Evolutionary conservation across 2,113 vertebrate species (phyloP).

Genomic region (Eulemur macaco): DNA sequence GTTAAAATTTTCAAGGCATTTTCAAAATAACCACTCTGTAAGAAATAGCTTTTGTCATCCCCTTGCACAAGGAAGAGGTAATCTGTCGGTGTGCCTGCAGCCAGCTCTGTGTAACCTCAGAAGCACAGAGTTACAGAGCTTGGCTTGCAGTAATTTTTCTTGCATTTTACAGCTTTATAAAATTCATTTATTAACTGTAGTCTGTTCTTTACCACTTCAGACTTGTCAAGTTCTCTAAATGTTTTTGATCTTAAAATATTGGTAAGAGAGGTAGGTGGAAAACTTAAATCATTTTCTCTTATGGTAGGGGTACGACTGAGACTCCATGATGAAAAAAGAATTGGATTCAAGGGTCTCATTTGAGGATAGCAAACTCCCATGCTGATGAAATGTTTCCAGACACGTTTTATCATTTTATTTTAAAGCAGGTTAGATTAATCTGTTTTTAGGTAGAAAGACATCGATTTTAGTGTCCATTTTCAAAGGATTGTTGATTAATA

Average conservation of each 20-base stretch:
- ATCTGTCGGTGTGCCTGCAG: rapidly evolving
- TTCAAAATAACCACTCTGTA: background rate
- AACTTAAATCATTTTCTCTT: background rate
- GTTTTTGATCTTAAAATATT: background rate
- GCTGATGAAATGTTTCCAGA: background rate
- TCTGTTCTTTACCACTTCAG: background rate
- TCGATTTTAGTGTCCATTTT: background rate
- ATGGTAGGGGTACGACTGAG: background rate
- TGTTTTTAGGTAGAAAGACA: background rate
- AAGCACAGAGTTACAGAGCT: background rate
- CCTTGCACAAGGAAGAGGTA: background rate
- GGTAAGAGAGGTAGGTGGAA: background rate
- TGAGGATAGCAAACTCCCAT: background rate
- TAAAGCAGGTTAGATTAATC: background rate
- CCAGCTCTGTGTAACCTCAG: background rate
- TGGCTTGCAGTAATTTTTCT: background rate
- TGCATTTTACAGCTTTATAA: background rate
- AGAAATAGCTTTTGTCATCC: background rate
- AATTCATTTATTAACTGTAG: background rate
- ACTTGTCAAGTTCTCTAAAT: background rate
- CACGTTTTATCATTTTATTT: background rate
- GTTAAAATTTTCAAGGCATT: background rate
- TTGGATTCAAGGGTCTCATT: background rate
- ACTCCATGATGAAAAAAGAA: background rate
- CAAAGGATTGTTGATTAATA: background rate